A percentile compares a stretch with the other conserved stretches of the same genome.
Conservation (phyloP, 2,888 invertebrate genomes). For the Blera fallax region DNA sequence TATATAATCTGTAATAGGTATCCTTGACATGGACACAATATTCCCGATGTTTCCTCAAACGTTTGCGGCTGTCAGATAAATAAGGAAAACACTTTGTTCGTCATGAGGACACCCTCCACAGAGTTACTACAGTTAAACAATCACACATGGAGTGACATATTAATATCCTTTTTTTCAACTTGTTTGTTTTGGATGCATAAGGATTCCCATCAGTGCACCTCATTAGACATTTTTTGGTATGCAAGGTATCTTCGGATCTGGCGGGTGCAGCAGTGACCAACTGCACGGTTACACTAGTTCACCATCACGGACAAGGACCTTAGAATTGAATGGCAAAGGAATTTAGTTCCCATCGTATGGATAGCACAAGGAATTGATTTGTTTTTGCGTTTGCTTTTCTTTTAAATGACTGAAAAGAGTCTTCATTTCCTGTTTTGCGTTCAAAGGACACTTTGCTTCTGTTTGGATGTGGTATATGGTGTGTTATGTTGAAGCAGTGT, state of each 20-base stretch:
- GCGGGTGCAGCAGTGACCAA: constrained; percentile 34
- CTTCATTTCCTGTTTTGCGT: constrained; percentile 40
- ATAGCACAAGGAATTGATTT: constrained; percentile 34
- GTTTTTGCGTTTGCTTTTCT: constrained; percentile 27
- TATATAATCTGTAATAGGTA: constrained; percentile 68
- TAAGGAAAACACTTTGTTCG: constrained; percentile 30
- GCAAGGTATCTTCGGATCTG: background rate
- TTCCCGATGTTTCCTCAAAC: constrained; percentile 23
- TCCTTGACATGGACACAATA: constrained; percentile 74
- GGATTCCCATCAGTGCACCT: constrained; percentile 45
- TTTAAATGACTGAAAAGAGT: constrained; percentile 2
- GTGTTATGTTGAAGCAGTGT: constrained; percentile 16
- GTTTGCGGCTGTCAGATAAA: constrained; percentile 30
- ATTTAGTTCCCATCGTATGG: constrained; percentile 37
- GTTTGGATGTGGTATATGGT: background rate
- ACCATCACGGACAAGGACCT: background rate
- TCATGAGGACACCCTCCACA: constrained; percentile 32
- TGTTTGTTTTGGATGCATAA: constrained; percentile 44
- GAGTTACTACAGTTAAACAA: background rate
- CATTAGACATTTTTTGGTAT: background rate
- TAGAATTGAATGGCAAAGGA: background rate
- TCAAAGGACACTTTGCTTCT: constrained; percentile 36
- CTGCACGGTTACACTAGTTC: background rate
- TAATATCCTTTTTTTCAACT: constrained; percentile 49
- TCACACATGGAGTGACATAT: constrained; percentile 25